Evolutionary conservation across 2,888 invertebrate genomes (phyloP).

Genomic region (Ochropacha duplaris): DNA sequence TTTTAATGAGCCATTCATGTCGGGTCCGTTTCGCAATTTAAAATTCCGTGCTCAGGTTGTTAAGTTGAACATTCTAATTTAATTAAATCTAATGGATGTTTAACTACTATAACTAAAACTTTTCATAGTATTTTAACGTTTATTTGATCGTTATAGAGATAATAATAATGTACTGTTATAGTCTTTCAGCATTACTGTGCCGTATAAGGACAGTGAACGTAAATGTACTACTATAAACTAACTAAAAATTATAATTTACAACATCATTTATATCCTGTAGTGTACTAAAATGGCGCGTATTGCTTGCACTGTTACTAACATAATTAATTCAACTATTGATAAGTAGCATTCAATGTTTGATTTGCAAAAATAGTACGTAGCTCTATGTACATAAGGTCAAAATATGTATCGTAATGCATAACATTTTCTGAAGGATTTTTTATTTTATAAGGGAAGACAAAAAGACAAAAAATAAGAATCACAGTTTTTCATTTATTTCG

Average conservation of each 20-base stretch:
- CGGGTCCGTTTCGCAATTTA: too few species aligned
- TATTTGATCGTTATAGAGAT: not conserved
- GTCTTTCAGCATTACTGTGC: conserved; percentile 1
- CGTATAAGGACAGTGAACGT: conserved; percentile 1
- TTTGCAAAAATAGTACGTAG: not conserved
- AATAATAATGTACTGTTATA: not conserved
- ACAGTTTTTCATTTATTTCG: conserved; percentile 78
- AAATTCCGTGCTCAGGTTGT: too few species aligned
- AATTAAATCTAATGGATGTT: conserved; percentile 3
- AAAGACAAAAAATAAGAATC: conserved; percentile 72
- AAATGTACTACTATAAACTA: not conserved
- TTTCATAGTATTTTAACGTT: conserved; percentile 1
- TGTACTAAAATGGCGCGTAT: not conserved
- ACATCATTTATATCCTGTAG: not conserved
- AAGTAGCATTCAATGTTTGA: not conserved
- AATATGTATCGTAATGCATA: not conserved
- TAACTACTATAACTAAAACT: conserved; percentile 1
- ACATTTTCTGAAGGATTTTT: conserved; percentile 15
- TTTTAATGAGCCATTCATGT: too few species aligned
- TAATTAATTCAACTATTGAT: conserved; percentile 2
- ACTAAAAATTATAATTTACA: not conserved
- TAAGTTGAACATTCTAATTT: too few species aligned
- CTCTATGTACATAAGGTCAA: not conserved
- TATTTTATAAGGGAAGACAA: conserved; percentile 19
- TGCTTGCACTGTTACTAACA: not conserved